Conservation (phyloP, 2,113 vertebrate genomes). For the Burhinus oedicnemus region DNA sequence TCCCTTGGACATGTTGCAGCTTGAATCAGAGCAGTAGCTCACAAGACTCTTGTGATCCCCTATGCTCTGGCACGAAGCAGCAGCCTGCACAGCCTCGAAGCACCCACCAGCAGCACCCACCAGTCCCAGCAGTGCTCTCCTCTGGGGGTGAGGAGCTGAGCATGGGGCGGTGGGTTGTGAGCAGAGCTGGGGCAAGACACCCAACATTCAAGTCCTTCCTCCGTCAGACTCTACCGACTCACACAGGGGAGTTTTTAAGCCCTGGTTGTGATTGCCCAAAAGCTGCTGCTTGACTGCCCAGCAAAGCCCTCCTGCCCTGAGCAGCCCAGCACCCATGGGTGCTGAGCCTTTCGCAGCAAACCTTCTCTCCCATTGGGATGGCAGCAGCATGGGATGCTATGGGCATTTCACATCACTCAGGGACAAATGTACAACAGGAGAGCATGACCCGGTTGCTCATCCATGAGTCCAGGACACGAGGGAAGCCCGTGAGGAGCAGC, state of each 20-base stretch:
- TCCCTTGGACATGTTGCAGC: not conserved
- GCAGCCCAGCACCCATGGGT: not conserved
- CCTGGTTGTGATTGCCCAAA: not conserved
- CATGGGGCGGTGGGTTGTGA: not conserved
- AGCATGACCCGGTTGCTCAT: not conserved
- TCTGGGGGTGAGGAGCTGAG: not conserved
- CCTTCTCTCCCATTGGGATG: not conserved
- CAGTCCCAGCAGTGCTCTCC: not conserved
- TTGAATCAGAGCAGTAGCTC: not conserved
- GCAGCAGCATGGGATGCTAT: fast-evolving
- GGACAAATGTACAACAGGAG: not conserved
- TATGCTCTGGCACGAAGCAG: not conserved
- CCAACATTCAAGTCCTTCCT: not conserved
- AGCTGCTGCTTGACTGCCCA: not conserved
- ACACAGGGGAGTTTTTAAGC: not conserved
- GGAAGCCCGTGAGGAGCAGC: not conserved
- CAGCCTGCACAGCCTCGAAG: not conserved
- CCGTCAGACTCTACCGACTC: not conserved
- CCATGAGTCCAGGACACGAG: not conserved
- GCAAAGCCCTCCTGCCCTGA: not conserved
- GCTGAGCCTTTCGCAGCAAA: not conserved
- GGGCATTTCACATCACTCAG: not conserved
- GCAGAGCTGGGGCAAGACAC: not conserved
- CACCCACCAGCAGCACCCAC: not conserved
- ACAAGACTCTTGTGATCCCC: not conserved